phyloP scores from a whole-genome alignment of 2,888 invertebrate genomes.

The Mongoloraphidia duomilia region DNA sequence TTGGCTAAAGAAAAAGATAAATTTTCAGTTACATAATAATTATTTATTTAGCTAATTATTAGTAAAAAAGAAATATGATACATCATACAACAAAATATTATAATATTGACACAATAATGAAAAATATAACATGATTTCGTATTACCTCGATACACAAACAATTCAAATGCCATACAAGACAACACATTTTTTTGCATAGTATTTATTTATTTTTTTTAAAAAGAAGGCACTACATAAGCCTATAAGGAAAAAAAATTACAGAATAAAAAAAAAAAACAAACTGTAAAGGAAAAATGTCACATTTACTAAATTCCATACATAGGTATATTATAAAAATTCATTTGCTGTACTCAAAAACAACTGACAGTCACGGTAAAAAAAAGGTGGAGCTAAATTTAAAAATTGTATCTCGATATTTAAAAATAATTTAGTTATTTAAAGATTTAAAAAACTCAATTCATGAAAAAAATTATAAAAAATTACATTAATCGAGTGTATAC shows the following conservation, averaged over 20 bases:
- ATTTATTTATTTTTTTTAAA: not conserved
- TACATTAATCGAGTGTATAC: too few species aligned
- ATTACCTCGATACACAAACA: not conserved
- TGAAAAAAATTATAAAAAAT: too few species aligned
- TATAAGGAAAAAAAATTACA: not conserved
- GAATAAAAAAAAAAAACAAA: not conserved
- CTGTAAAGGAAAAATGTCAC: too few species aligned
- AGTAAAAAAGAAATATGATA: slow-evolving; percentile 19
- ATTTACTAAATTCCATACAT: too few species aligned
- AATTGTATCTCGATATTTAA: too few species aligned
- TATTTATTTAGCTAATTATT: slow-evolving; percentile 16
- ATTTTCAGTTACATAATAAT: slow-evolving; percentile 3
- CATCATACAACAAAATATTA: slow-evolving; percentile 14
- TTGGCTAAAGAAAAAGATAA: not conserved
- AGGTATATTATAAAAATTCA: too few species aligned
- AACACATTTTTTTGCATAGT: not conserved
- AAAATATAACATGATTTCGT: not conserved
- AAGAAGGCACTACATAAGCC: slow-evolving; percentile 4
- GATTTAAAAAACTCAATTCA: too few species aligned
- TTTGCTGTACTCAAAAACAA: too few species aligned
- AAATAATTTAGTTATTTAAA: too few species aligned
- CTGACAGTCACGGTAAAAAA: too few species aligned
- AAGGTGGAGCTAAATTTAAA: too few species aligned
- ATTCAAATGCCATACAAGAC: not conserved
- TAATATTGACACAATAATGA: not conserved